phyloP scores from a whole-genome alignment of 2,797 vertebrate species.

The Streptopelia turtur region DNA sequence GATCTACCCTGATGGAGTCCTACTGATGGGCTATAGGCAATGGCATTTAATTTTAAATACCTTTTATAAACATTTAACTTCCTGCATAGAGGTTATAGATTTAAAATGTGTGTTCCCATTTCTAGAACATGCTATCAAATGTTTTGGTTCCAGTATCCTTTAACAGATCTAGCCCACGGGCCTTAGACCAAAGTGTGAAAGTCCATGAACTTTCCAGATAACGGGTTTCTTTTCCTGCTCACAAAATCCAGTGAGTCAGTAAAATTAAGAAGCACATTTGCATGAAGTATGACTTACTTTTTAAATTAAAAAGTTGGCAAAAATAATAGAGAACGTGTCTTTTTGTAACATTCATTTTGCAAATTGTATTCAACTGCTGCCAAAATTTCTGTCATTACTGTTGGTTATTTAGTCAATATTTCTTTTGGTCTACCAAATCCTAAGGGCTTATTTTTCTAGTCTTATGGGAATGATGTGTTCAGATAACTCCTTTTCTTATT shows the following conservation, averaged over 20 bases:
- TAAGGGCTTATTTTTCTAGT: background rate
- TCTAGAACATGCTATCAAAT: background rate
- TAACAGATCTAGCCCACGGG: background rate
- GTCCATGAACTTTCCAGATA: background rate
- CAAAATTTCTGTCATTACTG: constrained; percentile 15
- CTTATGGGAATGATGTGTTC: background rate
- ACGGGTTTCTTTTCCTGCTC: background rate
- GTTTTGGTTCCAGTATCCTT: background rate
- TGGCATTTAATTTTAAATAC: background rate
- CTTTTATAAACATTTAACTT: background rate
- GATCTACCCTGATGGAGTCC: background rate
- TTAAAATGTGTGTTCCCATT: background rate
- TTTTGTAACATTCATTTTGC: constrained; percentile 31
- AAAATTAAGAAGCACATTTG: constrained; percentile 30
- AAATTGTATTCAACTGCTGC: constrained; percentile 39
- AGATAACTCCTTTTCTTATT: background rate
- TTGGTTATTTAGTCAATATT: constrained; percentile 11
- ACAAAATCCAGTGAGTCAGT: constrained; percentile 10
- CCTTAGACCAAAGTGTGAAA: background rate
- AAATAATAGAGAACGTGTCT: constrained; percentile 21
- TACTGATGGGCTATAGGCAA: background rate
- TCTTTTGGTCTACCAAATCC: background rate
- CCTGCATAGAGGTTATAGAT: background rate
- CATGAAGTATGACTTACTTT: constrained; percentile 48
- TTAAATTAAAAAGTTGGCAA: constrained; percentile 65